Evolutionary conservation across 2,888 invertebrate genomes (phyloP).

Genomic region (Meloe dianella): DNA sequence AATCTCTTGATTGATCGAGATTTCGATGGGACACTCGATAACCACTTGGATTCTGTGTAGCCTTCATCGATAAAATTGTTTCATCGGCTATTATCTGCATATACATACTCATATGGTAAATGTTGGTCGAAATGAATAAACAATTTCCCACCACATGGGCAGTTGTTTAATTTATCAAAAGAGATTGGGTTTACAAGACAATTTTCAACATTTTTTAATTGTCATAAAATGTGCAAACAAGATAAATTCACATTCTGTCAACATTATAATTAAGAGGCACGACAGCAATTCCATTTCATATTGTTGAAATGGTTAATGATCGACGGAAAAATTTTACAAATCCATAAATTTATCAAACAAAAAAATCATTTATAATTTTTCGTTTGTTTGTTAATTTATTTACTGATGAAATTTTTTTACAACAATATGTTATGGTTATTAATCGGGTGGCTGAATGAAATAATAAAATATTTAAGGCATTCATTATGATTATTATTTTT

Average conservation of each 20-base stretch:
- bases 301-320: slow-evolving; percentile 8
- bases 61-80: not conserved
- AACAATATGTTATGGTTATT: slow-evolving; percentile 1
- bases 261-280: slow-evolving; percentile 20
- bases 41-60: too few species aligned
- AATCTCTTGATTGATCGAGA: not conserved
- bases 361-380: not conserved
- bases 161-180: slow-evolving; percentile 19
- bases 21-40: not conserved
- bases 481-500: too few species aligned
- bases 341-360: not conserved
- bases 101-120: not conserved
- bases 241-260: slow-evolving; percentile 20
- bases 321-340: not conserved
- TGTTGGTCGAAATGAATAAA: slow-evolving; percentile 10
- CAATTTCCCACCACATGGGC: slow-evolving; percentile 11
- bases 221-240: slow-evolving; percentile 21
- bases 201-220: slow-evolving; percentile 21
- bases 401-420: not conserved
- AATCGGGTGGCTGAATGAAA: not conserved
- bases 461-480: not conserved
- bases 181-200: slow-evolving; percentile 20
- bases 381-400: not conserved
- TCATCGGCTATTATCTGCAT: not conserved
- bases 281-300: slow-evolving; percentile 14